Evolutionary conservation across 1,140 invertebrate species (phyloP), one percentile per base, ranked within the genome.

Genomic region (Sminthurides bifidus): DNA sequence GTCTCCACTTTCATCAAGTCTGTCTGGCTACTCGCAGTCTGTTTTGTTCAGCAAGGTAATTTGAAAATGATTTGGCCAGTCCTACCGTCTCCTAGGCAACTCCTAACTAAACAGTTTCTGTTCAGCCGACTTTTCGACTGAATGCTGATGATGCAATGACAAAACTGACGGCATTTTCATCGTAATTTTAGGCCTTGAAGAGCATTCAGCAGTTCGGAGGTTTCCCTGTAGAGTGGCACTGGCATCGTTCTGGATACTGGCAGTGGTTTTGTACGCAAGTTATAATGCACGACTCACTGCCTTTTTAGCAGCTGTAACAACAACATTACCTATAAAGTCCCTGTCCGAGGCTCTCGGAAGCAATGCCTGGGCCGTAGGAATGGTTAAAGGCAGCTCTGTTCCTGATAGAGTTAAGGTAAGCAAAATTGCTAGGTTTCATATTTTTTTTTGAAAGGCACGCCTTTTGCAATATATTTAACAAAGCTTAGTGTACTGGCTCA

Each of bases 41-140:
- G 61, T 44, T 63, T 63, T 26, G 44, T 63, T 15, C 40, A 51
- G n/a, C 54, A 63, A 63, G 57, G 61, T 56, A 24, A 31, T 23
- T n/a, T n/a, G n/a, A n/a, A n/a, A n/a, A n/a, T n/a, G n/a, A n/a
- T n/a, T n/a, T n/a, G n/a, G n/a, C n/a, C n/a, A n/a, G n/a, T n/a
- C n/a, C n/a, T n/a, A n/a, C n/a, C n/a, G n/a, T n/a, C n/a, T n/a
- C n/a, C n/a, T n/a, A n/a, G n/a, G n/a, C n/a, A n/a, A n/a, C n/a
- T n/a, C n/a, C n/a, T n/a, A n/a, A n/a, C n/a, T n/a, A n/a, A n/a
- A n/a, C n/a, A n/a, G n/a, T n/a, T n/a, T n/a, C n/a, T n/a, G n/a
- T n/a, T n/a, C n/a, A n/a, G n/a, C n/a, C n/a, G n/a, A n/a, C n/a
- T n/a, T n/a, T n/a, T n/a, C n/a, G n/a, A n/a, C n/a, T 40, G 17